A percentile compares a stretch with the other conserved stretches of the same genome.
These are phyloP conservation scores for Melanotaenia pygmaea DNA, from an alignment of 2,797 vertebrate species.

Conservation along the genomic window DNA sequence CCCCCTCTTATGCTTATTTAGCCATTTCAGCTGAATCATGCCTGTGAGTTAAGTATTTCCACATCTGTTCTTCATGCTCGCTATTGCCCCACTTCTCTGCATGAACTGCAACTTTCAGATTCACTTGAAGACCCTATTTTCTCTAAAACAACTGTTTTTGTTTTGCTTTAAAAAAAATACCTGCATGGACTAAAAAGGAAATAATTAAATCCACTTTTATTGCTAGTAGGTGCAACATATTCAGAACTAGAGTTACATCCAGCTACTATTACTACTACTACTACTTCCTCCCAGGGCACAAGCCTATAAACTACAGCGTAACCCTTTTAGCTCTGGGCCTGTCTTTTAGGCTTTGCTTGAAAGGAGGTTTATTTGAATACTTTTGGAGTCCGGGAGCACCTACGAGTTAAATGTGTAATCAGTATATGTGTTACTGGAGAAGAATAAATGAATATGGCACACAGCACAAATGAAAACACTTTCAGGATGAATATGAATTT, in stretches of 20 bases:
- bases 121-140: conserved; percentile 3
- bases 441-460: neutral
- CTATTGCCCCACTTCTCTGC: neutral
- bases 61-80: neutral
- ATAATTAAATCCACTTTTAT: neutral
- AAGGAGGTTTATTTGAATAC: neutral
- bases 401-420: neutral
- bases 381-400: neutral
- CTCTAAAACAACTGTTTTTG: neutral
- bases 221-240: neutral
- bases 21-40: conserved; percentile 11
- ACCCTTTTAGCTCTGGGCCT: neutral
- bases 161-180: neutral
- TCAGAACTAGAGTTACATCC: neutral
- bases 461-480: too few relatives aligned
- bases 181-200: neutral
- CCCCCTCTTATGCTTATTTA: neutral
- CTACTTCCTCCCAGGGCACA: neutral
- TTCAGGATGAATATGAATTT: too few relatives aligned
- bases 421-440: neutral
- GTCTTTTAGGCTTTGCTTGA: neutral
- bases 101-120: conserved; percentile 26
- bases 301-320: neutral
- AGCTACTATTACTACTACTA: neutral
- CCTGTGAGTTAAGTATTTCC: conserved; percentile 11